Evolutionary conservation across 2,113 vertebrate genomes (phyloP), one percentile per base, ranked within the genome.

Genomic region (Oncorhynchus masou): DNA sequence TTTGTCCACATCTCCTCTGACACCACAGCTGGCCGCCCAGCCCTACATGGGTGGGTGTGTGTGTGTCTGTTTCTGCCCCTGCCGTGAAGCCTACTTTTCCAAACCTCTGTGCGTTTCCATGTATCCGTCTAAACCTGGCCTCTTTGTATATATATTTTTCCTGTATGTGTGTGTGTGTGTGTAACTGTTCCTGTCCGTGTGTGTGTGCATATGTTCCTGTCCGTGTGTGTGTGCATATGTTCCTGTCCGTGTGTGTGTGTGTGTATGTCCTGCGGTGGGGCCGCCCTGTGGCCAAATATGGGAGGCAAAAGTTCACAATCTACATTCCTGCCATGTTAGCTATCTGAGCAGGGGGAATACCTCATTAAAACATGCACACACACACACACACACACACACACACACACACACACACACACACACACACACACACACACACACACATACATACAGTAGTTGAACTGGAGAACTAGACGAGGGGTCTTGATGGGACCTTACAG

Each of bases 271-370:
- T 73, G 64, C 60, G 77, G 85, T 74, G 81, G 80, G 84, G 73
- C 71, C 15, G 15, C 39, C 15, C 49, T 79, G 83, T 80, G 73
- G 79, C 86, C 86, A 87, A 85, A 74, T 60, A 72, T 79, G 84
- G 76, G 88, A 90, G 84, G 83, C 71, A 75, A 83, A 86, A 82
- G 86, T 89, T 90, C 84, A 86, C 77, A 73, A 60, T 84, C 3
- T 86, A 81, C 86, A 91, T 91, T 91, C 84, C 87, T 82, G 86
- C 85, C 81, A 84, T 89, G 84, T 90, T 84, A 84, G 78, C 81
- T 86, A 82, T 89, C 82, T 39, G 80, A 79, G 76, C 86, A 75
- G 5, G 72, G 87, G 87, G 87, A 88, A 82, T 74, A 74, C 79
- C 71, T 78, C 51, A 83, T 74, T 60, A 71, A 51, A 20, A 65